These are phyloP conservation scores for Trichosurus vulpecula DNA, from an alignment of 2,797 vertebrate species.

Conservation along the genomic window DNA sequence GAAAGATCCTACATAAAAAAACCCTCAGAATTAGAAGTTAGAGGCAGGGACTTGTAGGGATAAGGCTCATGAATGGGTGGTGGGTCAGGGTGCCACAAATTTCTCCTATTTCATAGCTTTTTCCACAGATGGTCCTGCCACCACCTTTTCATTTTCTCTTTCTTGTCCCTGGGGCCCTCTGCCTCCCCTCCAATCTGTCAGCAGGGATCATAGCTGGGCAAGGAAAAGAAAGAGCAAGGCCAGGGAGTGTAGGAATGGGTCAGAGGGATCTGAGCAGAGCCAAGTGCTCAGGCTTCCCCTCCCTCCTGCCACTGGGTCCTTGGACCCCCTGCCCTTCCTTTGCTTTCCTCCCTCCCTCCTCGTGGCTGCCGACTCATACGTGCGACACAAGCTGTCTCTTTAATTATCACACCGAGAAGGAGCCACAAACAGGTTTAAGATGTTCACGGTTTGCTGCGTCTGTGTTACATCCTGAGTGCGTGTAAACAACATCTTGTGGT, in stretches of 20 bases:
- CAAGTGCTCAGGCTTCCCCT: fast-evolving
- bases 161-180: neutral
- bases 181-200: neutral
- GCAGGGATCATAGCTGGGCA: neutral
- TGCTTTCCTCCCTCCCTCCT: neutral
- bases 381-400: constrained; percentile 48
- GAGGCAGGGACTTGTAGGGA: neutral
- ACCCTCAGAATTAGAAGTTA: neutral
- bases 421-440: constrained; percentile 38
- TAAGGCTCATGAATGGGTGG: neutral
- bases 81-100: neutral
- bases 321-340: neutral
- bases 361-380: neutral
- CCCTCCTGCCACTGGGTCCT: neutral
- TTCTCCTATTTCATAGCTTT: neutral
- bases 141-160: neutral
- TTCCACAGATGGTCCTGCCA: neutral
- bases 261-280: neutral
- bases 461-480: neutral
- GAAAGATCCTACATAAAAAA: neutral
- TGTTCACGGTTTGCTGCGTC: constrained; percentile 47
- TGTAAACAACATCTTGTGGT: constrained; percentile 60
- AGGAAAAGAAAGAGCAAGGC: neutral
- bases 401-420: constrained; percentile 44
- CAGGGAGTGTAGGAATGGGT: neutral